Evolutionary conservation across 64 coral and sea anemone genomes (phyloP).

Genomic region (Porites lutea): DNA sequence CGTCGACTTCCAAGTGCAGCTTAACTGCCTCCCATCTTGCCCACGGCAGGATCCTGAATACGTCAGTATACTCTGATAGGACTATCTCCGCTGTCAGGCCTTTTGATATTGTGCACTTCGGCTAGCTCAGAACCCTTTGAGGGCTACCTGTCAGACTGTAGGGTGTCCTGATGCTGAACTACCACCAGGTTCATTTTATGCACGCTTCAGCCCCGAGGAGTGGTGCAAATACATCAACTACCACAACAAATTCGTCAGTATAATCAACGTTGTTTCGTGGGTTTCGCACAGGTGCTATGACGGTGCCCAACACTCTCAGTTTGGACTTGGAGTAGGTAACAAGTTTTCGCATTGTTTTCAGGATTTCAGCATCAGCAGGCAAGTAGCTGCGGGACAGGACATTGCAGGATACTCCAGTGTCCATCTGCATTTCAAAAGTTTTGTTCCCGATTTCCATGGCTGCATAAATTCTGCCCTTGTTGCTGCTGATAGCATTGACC

Average conservation of each 20-base stretch:
- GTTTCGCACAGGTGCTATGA: conserved; percentile 6
- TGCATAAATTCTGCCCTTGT: conserved; percentile 13
- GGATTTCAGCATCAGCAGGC: neutral
- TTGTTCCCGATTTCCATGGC: conserved; percentile 32
- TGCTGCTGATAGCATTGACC: neutral
- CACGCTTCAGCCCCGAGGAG: too few species aligned
- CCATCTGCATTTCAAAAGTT: neutral
- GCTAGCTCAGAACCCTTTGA: too few species aligned
- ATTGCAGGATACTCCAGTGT: conserved; percentile 51
- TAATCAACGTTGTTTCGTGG: conserved; percentile 22
- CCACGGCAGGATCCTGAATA: too few species aligned
- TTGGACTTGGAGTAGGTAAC: conserved; percentile 15
- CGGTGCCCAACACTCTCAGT: neutral
- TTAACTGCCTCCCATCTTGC: neutral
- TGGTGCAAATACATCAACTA: too few species aligned
- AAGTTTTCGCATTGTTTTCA: neutral
- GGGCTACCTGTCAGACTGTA: too few species aligned
- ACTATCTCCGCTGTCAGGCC: too few species aligned
- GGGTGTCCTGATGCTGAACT: too few species aligned
- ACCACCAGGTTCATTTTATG: too few species aligned
- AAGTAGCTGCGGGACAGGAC: neutral
- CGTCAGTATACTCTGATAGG: too few species aligned
- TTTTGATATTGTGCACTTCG: too few species aligned
- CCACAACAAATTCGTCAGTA: neutral
- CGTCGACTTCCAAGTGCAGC: neutral